A percentile compares a stretch with the other conserved stretches of the same genome.
Conservation (phyloP, 2,888 invertebrate genomes). For the Drosophila setosimentum region DNA sequence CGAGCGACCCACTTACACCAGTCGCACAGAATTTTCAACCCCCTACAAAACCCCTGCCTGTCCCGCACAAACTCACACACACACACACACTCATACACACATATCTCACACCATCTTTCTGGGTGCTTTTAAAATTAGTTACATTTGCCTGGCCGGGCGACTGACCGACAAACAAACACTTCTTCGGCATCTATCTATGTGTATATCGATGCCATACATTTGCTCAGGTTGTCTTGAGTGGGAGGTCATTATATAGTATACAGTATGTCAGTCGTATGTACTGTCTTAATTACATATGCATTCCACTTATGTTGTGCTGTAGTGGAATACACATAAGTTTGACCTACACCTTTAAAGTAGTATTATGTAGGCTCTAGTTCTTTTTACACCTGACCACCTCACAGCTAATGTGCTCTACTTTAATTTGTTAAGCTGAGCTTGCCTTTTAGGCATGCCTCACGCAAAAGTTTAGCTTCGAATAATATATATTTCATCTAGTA, state of each 20-base stretch:
- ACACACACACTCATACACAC: not conserved
- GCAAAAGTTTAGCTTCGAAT: not conserved
- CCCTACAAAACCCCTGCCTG: not conserved
- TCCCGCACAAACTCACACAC: not conserved
- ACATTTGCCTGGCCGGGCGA: constrained; percentile 53
- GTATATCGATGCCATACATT: constrained; percentile 31
- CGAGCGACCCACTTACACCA: constrained; percentile 56
- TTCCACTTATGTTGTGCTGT: not conserved
- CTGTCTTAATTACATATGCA: not conserved
- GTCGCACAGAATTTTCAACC: constrained; percentile 1
- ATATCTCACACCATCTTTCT: constrained; percentile 6
- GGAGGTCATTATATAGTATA: not conserved
- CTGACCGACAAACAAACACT: constrained; percentile 39
- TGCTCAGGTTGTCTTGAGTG: constrained; percentile 7
- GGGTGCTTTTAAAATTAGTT: constrained; percentile 61
- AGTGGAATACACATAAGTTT: constrained; percentile 4
- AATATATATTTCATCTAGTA: not conserved
- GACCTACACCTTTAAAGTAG: not conserved
- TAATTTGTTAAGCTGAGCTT: not conserved
- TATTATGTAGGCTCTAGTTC: not conserved
- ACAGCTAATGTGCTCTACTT: not conserved
- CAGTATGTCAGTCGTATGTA: not conserved
- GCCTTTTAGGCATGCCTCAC: not conserved
- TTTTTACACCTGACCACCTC: not conserved
- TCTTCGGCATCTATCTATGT: constrained; percentile 10